Base-by-base conservation (phyloP, 2,888 invertebrate genomes). In the Drosophila merina region DNA sequence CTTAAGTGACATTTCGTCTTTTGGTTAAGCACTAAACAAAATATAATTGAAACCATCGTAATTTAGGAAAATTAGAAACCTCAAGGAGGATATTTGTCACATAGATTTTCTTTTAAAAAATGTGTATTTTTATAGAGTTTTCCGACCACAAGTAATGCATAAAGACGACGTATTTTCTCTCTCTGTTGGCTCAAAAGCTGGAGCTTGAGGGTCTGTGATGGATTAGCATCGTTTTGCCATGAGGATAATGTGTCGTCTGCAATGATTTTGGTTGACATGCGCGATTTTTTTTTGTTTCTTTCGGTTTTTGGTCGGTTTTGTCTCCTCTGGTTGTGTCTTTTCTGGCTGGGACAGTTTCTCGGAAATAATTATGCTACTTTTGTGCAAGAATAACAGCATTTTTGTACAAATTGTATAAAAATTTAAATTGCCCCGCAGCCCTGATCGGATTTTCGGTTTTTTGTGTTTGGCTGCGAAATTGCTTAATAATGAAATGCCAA, bases 141-240 rank as follows among this genome's bases (percentile, higher is more conserved):
- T 20, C 1, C 1, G 20, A 20, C 20, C 20, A 20, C 20, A 20
- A 20, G 20, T 20, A 20, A 20, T 20, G 20, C 20, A 20, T 20
- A 20, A 20, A 20, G 20, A 20, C 20, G 1, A 1, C 20, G 20
- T 20, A 20, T 20, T 20, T 20, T 36, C 28, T 36, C 5, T 0
- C n/a, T 36, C n/a, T 36, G 36, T 36, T 36, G 36, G 7, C 38
- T 50, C n/a, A 25, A 38, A 25, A 42, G 14, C 72, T 72, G 68
- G 71, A 75, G 62, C 74, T 76, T 42, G 60, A 62, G 77, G 83
- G 72, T 77, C 75, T 72, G 89, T 90, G 90, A 90, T 90, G 90
- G 90, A 91, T 90, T 90, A 90, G 91, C 91, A 90, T 90, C 90
- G 90, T 91, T 88, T 89, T 77, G 83, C 77, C 70, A 77, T 78